These are phyloP conservation scores for Unio pictorum DNA, from an alignment of 2,888 invertebrate genomes.

Conservation along the genomic window DNA sequence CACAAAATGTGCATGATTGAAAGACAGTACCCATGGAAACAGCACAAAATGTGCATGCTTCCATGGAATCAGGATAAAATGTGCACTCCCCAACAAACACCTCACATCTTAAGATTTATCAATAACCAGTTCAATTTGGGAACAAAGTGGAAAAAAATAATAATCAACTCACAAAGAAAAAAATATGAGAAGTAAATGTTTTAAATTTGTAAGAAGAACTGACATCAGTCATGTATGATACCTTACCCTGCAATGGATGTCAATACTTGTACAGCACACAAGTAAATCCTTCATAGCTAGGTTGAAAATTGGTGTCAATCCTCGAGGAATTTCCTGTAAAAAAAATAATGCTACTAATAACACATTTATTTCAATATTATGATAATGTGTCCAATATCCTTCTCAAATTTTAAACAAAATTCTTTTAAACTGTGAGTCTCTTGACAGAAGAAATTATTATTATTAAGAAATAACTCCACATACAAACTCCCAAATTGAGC, in stretches of 20 bases:
- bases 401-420: too few relatives aligned
- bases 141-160: too few relatives aligned
- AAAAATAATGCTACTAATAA: background rate
- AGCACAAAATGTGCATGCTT: too few relatives aligned
- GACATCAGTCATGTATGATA: background rate
- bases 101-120: too few relatives aligned
- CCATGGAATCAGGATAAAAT: too few relatives aligned
- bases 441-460: background rate
- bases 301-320: slow-evolving; percentile 83
- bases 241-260: slow-evolving; percentile 56
- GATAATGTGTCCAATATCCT: too few relatives aligned
- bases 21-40: too few relatives aligned
- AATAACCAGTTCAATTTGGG: too few relatives aligned
- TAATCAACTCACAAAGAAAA: too few relatives aligned
- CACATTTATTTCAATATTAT: background rate
- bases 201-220: background rate
- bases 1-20: too few relatives aligned
- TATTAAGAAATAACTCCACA: background rate
- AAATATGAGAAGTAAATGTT: background rate
- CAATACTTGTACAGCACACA: slow-evolving; percentile 66
- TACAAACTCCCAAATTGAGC: too few relatives aligned
- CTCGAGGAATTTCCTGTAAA: slow-evolving; percentile 80
- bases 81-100: too few relatives aligned
- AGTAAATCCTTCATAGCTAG: slow-evolving; percentile 80
- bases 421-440: background rate